A percentile compares a stretch with the other conserved stretches of the same genome.
These are phyloP conservation scores for Sarcophaga rosellei DNA, from an alignment of 2,888 invertebrate species.

Conservation along the genomic window DNA sequence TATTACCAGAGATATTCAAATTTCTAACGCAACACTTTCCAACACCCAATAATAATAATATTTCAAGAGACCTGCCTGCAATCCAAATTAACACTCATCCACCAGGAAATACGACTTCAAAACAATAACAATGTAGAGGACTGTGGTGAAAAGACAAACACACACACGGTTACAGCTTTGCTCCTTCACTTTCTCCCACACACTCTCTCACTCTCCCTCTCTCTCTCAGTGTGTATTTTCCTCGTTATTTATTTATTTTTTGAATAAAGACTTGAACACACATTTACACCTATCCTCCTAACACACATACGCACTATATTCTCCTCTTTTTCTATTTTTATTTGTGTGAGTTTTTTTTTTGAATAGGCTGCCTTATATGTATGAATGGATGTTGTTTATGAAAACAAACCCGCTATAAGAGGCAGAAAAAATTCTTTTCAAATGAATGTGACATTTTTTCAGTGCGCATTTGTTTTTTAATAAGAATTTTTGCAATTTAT, in stretches of 20 bases:
- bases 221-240: too few species aligned
- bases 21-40: too few species aligned
- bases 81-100: constrained; percentile 44
- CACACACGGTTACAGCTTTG: constrained; percentile 38
- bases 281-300: constrained; percentile 44
- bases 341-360: too few species aligned
- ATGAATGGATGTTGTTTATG: too few species aligned
- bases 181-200: neutral
- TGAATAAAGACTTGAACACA: neutral
- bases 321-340: too few species aligned
- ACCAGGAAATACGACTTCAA: constrained; percentile 56
- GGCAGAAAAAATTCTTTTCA: constrained; percentile 26
- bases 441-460: constrained; percentile 31
- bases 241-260: too few species aligned
- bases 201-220: too few species aligned
- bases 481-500: constrained; percentile 27
- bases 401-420: neutral
- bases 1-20: too few species aligned
- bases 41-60: too few species aligned
- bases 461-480: neutral
- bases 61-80: neutral
- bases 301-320: too few species aligned
- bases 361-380: too few species aligned
- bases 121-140: constrained; percentile 8
- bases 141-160: too few species aligned